Conservation (phyloP, 2,113 vertebrate species). For the Uropsilus gracilis region DNA sequence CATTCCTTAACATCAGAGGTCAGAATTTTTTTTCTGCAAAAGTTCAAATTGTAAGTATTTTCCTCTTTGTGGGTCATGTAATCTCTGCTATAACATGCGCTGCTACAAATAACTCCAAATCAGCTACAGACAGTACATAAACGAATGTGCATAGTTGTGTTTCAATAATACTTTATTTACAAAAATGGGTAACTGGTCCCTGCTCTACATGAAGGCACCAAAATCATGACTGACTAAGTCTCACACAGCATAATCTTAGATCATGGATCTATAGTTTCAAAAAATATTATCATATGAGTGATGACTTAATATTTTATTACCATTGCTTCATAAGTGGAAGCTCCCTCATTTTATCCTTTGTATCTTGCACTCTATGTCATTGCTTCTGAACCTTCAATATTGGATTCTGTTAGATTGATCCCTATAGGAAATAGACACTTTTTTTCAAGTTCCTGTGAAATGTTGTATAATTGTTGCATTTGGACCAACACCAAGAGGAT, state of each 20-base stretch:
- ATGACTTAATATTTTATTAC: neutral
- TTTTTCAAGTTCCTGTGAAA: neutral
- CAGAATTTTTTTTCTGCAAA: neutral
- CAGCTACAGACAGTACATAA: neutral
- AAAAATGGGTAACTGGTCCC: neutral
- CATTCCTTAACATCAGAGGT: neutral
- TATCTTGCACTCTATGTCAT: neutral
- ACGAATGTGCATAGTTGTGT: neutral
- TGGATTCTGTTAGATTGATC: neutral
- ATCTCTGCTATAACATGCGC: neutral
- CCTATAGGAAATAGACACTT: neutral
- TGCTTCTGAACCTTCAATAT: neutral
- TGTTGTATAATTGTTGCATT: neutral
- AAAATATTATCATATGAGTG: neutral
- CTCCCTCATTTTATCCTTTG: neutral
- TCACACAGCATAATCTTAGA: neutral
- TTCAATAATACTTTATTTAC: neutral
- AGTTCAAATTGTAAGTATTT: conserved; percentile 29
- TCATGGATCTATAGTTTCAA: neutral
- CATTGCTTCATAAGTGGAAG: neutral
- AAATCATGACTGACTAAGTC: neutral
- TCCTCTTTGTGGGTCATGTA: neutral
- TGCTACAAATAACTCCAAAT: neutral
- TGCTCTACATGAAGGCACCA: neutral
- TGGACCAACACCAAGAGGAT: neutral